These are phyloP conservation scores for Caradrina kadenii DNA, from an alignment of 2,888 invertebrate species.

Conservation along the genomic window DNA sequence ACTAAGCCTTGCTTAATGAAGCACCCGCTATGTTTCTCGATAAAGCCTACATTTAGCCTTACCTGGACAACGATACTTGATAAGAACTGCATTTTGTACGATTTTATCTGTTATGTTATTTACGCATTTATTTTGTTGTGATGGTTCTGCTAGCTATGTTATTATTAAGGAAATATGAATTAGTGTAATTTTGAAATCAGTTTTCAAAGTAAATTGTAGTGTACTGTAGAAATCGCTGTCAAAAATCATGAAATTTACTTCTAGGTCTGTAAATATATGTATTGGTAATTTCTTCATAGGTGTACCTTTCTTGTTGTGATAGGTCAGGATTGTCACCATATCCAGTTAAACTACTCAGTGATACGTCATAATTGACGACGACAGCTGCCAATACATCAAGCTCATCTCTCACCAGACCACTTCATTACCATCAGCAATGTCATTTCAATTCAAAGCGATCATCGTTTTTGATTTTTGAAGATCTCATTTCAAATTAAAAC, in stretches of 20 bases:
- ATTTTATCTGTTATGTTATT: neutral
- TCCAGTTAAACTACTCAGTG: conserved; percentile 38
- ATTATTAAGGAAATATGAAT: neutral
- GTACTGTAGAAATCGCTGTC: neutral
- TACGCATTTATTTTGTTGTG: neutral
- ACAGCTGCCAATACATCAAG: conserved; percentile 40
- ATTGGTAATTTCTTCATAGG: neutral
- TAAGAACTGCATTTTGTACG: neutral
- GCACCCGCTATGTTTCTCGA: too few relatives aligned
- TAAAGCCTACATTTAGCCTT: too few relatives aligned
- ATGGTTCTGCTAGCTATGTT: neutral
- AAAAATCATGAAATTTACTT: neutral
- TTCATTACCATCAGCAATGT: neutral
- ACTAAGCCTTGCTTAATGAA: too few relatives aligned
- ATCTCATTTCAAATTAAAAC: conserved; percentile 4
- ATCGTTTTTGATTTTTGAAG: neutral
- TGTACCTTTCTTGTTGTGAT: conserved; percentile 18
- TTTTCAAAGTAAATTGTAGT: neutral
- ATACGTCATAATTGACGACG: conserved; percentile 38
- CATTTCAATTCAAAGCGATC: conserved; percentile 5
- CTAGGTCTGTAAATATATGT: neutral
- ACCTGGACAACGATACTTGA: neutral
- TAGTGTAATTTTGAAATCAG: neutral
- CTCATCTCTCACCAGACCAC: conserved; percentile 7
- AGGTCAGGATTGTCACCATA: conserved; percentile 44